These are phyloP conservation scores for Plusia festucae DNA, from an alignment of 2,888 invertebrate genomes.

Conservation along the genomic window DNA sequence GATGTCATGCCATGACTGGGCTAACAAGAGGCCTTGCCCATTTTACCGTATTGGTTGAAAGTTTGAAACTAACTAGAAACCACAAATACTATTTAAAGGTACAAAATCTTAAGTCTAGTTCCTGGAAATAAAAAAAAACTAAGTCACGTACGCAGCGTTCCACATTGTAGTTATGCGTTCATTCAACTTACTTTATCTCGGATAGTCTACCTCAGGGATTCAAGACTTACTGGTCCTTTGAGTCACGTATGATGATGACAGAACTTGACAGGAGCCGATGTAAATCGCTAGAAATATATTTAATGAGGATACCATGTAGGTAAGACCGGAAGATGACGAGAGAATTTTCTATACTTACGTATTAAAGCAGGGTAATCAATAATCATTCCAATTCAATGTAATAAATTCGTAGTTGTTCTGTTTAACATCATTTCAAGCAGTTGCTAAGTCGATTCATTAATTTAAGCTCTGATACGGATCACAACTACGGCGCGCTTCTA, in stretches of 20 bases:
- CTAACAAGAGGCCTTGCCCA: constrained; percentile 22
- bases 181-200: not conserved
- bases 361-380: not conserved
- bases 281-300: too few species aligned
- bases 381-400: not conserved
- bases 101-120: not conserved
- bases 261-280: not conserved
- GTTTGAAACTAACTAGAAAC: not conserved
- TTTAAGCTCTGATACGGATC: not conserved
- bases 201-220: not conserved
- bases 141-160: not conserved
- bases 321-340: not conserved
- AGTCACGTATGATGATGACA: not conserved
- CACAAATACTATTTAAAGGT: too few species aligned
- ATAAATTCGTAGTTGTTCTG: constrained; percentile 1
- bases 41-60: not conserved
- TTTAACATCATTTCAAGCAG: not conserved
- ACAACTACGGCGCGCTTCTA: not conserved
- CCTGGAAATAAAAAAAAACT: not conserved
- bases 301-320: too few species aligned
- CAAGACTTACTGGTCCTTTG: not conserved
- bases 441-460: not conserved
- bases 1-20: constrained; percentile 50
- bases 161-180: not conserved
- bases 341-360: too few species aligned